These are phyloP conservation scores for Hydropsyche tenuis DNA, from an alignment of 1,140 invertebrate genomes.

Conservation along the genomic window DNA sequence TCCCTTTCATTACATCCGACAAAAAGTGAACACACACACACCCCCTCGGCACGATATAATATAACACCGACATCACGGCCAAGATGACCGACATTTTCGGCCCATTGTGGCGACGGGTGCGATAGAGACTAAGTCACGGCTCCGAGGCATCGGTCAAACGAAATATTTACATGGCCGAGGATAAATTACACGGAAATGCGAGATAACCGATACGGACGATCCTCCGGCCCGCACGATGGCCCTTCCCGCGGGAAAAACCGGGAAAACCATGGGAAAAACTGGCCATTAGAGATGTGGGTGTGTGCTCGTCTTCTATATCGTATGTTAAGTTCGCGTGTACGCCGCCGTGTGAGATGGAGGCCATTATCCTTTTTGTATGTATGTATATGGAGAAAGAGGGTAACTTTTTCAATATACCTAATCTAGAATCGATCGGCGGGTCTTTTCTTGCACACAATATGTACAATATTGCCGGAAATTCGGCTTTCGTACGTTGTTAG, in stretches of 20 bases:
- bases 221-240: too few relatives aligned
- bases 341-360: not conserved
- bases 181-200: constrained; percentile 9
- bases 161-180: constrained; percentile 7
- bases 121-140: not conserved
- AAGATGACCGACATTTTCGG: too few relatives aligned
- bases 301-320: too few relatives aligned
- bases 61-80: too few relatives aligned
- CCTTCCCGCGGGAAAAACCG: not conserved
- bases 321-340: constrained; percentile 1
- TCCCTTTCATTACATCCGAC: too few relatives aligned
- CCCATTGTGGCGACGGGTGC: too few relatives aligned
- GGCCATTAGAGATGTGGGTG: not conserved
- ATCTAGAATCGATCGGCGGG: constrained; percentile 28
- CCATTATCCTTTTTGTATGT: constrained; percentile 26
- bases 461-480: constrained; percentile 20
- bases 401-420: constrained; percentile 32
- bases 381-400: too few relatives aligned
- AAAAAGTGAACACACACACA: too few relatives aligned
- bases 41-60: too few relatives aligned
- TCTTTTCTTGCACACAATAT: constrained; percentile 11
- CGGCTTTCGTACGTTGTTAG: too few relatives aligned
- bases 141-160: not conserved
- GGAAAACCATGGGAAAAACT: constrained; percentile 10
- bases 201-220: constrained; percentile 17